Conservation (phyloP, 2,797 vertebrate species). For the Bovichtus diacanthus region DNA sequence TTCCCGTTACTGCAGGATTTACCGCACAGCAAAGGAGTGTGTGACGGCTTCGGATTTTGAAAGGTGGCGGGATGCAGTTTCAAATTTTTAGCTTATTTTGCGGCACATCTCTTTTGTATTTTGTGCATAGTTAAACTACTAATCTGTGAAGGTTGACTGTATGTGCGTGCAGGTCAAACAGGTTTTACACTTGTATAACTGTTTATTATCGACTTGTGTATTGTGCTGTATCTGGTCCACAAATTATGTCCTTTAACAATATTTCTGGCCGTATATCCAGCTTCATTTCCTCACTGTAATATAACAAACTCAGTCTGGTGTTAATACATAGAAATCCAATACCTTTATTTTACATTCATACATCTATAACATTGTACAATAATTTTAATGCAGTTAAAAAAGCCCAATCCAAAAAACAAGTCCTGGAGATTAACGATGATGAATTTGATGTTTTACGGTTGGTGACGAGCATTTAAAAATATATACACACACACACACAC, state of each 20-base stretch:
- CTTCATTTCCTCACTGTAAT: neutral
- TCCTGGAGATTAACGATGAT: constrained; percentile 92
- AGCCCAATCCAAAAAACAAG: constrained; percentile 90
- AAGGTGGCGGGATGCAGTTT: neutral
- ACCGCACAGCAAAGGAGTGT: too few relatives aligned
- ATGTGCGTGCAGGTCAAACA: neutral
- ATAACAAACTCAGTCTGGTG: constrained; percentile 27
- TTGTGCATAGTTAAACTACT: neutral
- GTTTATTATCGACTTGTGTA: neutral
- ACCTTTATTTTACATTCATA: constrained; percentile 99
- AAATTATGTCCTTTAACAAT: neutral
- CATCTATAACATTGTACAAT: constrained; percentile 95
- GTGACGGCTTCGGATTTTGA: neutral
- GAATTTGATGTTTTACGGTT: constrained; percentile 79
- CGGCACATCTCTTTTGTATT: neutral
- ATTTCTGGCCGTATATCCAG: neutral
- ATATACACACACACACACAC: constrained; percentile 54
- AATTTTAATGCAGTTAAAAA: constrained; percentile 91
- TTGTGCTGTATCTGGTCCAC: neutral
- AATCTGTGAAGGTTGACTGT: neutral
- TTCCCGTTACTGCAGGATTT: neutral
- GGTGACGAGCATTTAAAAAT: constrained; percentile 86
- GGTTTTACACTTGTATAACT: neutral
- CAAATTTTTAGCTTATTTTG: neutral
- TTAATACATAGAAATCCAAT: constrained; percentile 83